Base-by-base conservation (phyloP, 2,888 invertebrate species). In the Eupsilia transversa region DNA sequence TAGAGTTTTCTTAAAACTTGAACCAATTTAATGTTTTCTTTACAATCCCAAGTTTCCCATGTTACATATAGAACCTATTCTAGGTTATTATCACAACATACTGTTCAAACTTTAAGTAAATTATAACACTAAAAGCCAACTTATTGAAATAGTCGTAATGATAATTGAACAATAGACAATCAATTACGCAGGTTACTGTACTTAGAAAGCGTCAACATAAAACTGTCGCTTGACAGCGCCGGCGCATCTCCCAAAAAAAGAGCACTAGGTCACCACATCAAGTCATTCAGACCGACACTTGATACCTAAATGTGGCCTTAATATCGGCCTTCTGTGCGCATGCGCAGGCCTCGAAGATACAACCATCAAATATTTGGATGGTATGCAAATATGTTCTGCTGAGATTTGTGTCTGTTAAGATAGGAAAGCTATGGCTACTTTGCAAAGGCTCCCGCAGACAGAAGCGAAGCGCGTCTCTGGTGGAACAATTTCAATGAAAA, bases 241-340 rank as follows among this genome's bases (percentile, higher is more conserved):
- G 49, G 57, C 56, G 63, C 80, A 79, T 79, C 49, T 54, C 72
- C 38, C 27, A 33, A 79, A 79, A 79, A 38, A 46, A 72, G 72
- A 72, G 57, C 64, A 68, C 54, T 84, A 72, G 84, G 84, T 84
- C 84, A 49, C 64, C 41, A 43, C 56, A 60, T 14, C 23, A 54
- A 59, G 52, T 20, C 41, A 23, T 12, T 27, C 64, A 59, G 23
- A 33, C 56, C 38, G 76, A 38, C 43, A 78, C 41, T 69, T 68
- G 54, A 49, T 35, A 60, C 68, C 63, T 57, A 38, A 46, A 41
- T 35, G 35, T 27, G 77, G 57, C 77, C 65, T 66, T 52, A 52
- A 33, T 57, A 59, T 14, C 23, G 38, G 33, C 41, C 52, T 54
- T 54, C 33, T 38, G 41, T 10, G 43, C 61, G 38, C 38, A n/a